Conservation (phyloP, 2,888 invertebrate genomes). For the Morpho achilles region DNA sequence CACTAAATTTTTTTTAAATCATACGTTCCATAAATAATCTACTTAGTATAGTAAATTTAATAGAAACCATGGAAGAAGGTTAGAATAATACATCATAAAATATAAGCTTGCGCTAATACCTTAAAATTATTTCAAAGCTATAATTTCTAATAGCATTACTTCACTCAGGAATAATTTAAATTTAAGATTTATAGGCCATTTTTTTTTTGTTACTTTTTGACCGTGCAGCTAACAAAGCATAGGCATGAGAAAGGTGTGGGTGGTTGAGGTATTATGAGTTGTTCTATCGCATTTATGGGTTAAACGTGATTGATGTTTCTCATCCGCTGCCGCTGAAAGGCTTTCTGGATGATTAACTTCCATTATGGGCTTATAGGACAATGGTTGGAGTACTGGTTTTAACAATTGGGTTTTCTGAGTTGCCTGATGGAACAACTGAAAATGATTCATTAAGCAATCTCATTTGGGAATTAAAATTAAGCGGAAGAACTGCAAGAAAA, state of each 20-base stretch:
- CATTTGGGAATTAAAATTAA: too few relatives aligned
- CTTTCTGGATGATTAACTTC: conserved; percentile 36
- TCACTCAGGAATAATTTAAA: conserved; percentile 3
- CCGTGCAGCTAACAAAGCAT: conserved; percentile 19
- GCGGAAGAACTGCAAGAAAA: too few relatives aligned
- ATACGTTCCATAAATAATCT: neutral
- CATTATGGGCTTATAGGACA: conserved; percentile 1
- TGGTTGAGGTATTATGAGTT: conserved; percentile 35
- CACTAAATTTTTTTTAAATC: too few relatives aligned
- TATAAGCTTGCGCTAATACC: neutral
- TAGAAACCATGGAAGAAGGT: too few relatives aligned
- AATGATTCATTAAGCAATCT: too few relatives aligned
- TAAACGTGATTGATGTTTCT: conserved; percentile 60
- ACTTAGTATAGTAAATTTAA: neutral
- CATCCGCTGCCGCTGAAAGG: conserved; percentile 53
- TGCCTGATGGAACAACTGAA: too few relatives aligned
- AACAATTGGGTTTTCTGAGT: too few relatives aligned
- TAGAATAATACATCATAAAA: too few relatives aligned
- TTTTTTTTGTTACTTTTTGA: conserved; percentile 17
- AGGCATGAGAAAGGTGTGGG: conserved; percentile 34
- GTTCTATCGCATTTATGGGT: conserved; percentile 44
- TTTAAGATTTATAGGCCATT: conserved; percentile 18
- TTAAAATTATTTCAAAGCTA: conserved; percentile 1
- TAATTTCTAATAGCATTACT: conserved; percentile 1
- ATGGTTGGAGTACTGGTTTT: too few relatives aligned